phyloP scores from a whole-genome alignment of 2,888 invertebrate species.

The Heliconius ismenius region DNA sequence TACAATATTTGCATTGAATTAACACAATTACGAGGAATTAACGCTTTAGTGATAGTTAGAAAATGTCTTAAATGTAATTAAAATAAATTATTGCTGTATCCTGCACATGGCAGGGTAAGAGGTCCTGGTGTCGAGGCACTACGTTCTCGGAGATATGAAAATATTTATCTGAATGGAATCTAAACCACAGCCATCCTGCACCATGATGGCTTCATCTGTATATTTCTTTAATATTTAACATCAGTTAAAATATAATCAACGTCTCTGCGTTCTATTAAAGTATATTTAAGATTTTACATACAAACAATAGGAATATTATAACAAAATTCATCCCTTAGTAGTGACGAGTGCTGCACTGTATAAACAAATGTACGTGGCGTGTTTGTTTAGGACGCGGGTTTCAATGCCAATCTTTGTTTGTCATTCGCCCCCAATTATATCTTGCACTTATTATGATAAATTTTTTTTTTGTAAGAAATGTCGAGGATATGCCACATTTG shows the following conservation, averaged over 20 bases:
- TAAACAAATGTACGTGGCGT: conserved; percentile 41
- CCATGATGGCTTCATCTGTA: not conserved
- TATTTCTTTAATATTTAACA: not conserved
- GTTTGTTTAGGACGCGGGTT: conserved; percentile 50
- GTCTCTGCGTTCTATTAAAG: not conserved
- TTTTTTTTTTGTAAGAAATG: conserved; percentile 34
- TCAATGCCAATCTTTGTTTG: conserved; percentile 48
- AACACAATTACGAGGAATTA: not conserved
- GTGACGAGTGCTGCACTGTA: conserved; percentile 37
- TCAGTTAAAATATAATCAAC: not conserved
- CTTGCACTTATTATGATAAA: conserved; percentile 46
- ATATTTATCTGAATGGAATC: not conserved
- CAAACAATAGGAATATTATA: not conserved
- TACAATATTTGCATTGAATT: conserved; percentile 18
- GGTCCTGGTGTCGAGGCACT: no score
- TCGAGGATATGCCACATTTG: conserved; percentile 37
- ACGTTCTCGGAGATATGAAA: no score
- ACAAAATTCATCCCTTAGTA: conserved; percentile 24
- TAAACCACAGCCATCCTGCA: not conserved
- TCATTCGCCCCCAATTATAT: conserved; percentile 51
- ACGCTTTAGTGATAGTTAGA: not conserved
- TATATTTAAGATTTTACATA: not conserved
- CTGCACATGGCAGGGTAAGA: not conserved
- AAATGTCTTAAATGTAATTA: not conserved
- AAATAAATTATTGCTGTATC: not conserved